Evolutionary conservation across 2,888 invertebrate genomes (phyloP), one percentile per base, ranked within the genome.

Genomic region (Cremastinae sp.): DNA sequence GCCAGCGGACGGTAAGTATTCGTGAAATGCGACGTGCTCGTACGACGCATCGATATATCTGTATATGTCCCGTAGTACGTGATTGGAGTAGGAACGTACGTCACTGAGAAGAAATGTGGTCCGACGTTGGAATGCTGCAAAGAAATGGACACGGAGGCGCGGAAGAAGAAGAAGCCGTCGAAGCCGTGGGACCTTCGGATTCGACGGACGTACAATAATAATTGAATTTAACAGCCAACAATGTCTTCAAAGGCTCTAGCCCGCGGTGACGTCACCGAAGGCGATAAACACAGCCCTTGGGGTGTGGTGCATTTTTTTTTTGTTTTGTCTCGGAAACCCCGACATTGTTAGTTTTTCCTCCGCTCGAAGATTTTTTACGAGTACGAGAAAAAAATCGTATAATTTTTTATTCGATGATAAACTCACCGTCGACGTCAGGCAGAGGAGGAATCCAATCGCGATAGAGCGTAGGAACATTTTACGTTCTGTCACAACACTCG

Each of bases 181-280:
- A 9, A 41, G 41, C 28, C 28, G 2, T 47, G 71, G 47, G 65
- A 41, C 9, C 16, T 10, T 22, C 1, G 59, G 70, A 12, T 14
- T 49, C 56, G 45, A 58, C 56, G 74, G 77, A 62, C 76, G 68
- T 74, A 66, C 53, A 5, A 28, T 47, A n/a, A 79, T 83, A 83
- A 85, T 84, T 84, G 81, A 84, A 84, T 85, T 82, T 77, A 83
- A 58, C 43, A 28, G 55, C 28, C 43, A 69, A 69, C 28, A 59
- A 28, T 74, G 69, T 78, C 75, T 76, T 78, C 79, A 79, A 80
- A 84, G 79, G 79, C 80, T 82, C 81, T 74, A 55, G 70, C 81
- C 84, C 78, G 77, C 73, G 45, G 16, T 85, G 85, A 85, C 85
- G 85, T 85, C 85, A 85, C 35, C 12, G 39, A n/a, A 59, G 55